Percentiles rank a stretch among this genome's conserved stretches.
Conservation (phyloP, 92 coral and sea anemone species). For the Galaxea fascicularis region DNA sequence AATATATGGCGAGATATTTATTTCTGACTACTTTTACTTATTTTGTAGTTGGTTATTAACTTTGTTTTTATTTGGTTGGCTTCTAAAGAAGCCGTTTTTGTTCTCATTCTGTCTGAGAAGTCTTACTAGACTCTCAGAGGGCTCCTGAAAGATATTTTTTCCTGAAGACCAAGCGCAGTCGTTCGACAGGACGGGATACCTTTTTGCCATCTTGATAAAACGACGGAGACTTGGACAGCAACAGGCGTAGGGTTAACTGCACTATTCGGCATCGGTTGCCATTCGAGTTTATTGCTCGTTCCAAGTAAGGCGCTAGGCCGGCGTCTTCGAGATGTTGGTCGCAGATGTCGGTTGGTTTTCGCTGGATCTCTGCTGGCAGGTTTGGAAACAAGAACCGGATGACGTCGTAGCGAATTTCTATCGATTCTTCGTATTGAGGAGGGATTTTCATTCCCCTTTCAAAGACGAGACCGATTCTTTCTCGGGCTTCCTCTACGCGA, state of each 20-base stretch:
- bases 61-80: no score
- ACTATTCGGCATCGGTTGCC: slow-evolving; percentile 17
- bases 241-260: slow-evolving; percentile 23
- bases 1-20: no score
- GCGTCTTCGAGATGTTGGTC: slow-evolving; percentile 12
- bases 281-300: slow-evolving; percentile 21
- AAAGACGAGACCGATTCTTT: no score
- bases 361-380: slow-evolving; percentile 15
- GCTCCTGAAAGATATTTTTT: slow-evolving; percentile 19
- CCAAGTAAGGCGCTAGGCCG: slow-evolving; percentile 21
- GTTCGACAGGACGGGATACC: slow-evolving; percentile 27
- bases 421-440: no score
- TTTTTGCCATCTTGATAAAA: slow-evolving; percentile 27
- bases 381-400: slow-evolving; percentile 27
- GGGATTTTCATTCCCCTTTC: no score
- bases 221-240: slow-evolving; percentile 29
- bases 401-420: no score
- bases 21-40: no score
- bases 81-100: no score
- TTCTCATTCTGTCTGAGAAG: no score
- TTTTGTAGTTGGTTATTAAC: no score
- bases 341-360: neutral
- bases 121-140: no score
- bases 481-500: no score
- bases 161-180: slow-evolving; percentile 9